Evolutionary conservation across 2,888 invertebrate species (phyloP).

Genomic region (Drosophila trichaetosa): DNA sequence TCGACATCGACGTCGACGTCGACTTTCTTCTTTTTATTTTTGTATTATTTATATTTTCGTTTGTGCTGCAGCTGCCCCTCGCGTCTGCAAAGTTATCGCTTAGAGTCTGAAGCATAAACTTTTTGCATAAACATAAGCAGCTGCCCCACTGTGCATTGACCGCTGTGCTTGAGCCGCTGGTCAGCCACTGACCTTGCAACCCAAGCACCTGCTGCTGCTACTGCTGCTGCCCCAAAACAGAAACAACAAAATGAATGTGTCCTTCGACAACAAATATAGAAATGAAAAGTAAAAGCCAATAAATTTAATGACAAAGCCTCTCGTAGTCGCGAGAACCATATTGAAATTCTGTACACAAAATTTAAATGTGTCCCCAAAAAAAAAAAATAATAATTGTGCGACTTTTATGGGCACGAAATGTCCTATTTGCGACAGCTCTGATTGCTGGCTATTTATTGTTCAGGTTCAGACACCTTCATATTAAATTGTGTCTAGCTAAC

Average conservation of each 20-base stretch:
- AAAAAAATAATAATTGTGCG: conserved; percentile 21
- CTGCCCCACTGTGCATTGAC: conserved; percentile 45
- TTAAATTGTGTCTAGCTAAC: conserved; percentile 71
- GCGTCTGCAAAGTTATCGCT: conserved; percentile 73
- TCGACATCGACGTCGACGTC: not conserved
- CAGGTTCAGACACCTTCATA: conserved; percentile 75
- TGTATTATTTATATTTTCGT: conserved; percentile 21
- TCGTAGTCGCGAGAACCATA: conserved; percentile 15
- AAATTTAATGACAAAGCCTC: conserved; percentile 69
- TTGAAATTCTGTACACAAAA: conserved; percentile 24
- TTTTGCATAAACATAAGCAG: conserved; percentile 53
- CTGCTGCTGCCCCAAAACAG: conserved; percentile 5
- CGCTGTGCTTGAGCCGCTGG: conserved; percentile 28
- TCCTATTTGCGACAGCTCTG: conserved; percentile 11
- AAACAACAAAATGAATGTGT: not conserved
- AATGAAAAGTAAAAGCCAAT: conserved; percentile 65
- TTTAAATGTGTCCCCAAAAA: conserved; percentile 29
- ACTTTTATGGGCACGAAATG: conserved; percentile 28
- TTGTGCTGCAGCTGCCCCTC: conserved; percentile 33
- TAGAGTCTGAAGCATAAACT: conserved; percentile 24
- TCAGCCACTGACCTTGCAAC: conserved; percentile 53
- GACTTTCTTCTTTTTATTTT: conserved; percentile 9
- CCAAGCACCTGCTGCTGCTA: conserved; percentile 34
- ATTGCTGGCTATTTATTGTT: conserved; percentile 61
- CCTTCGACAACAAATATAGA: not conserved